phyloP scores from a whole-genome alignment of 2,888 invertebrate species.

The Polymixis lichenea region DNA sequence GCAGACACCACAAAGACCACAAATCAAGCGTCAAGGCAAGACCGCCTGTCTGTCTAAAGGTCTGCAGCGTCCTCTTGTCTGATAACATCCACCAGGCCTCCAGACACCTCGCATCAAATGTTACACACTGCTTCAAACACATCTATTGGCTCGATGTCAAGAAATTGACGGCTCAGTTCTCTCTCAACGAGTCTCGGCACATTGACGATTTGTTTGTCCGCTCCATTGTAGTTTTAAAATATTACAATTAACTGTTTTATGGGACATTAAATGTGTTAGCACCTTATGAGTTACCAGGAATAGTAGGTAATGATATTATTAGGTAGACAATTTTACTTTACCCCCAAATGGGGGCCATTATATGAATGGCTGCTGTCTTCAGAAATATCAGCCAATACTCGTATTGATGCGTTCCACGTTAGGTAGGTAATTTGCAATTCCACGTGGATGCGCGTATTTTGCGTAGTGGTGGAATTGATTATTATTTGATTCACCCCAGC shows the following conservation, averaged over 20 bases:
- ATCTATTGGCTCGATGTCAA: conserved; percentile 22
- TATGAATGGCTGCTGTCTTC: too few species aligned
- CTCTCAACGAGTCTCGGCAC: conserved; percentile 24
- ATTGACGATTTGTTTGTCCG: conserved; percentile 4
- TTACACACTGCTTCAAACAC: conserved; percentile 2
- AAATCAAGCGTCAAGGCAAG: not conserved
- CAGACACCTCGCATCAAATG: not conserved
- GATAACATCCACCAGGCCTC: not conserved
- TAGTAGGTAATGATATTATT: not conserved
- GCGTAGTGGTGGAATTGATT: too few species aligned
- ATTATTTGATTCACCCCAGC: too few species aligned
- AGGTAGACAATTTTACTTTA: too few species aligned
- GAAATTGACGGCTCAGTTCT: conserved; percentile 22
- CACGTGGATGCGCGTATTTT: too few species aligned
- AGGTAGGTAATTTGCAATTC: too few species aligned
- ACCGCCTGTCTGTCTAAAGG: not conserved
- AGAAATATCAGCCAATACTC: too few species aligned
- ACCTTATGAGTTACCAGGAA: not conserved
- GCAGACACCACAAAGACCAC: not conserved
- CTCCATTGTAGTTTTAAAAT: not conserved
- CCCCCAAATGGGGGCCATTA: too few species aligned
- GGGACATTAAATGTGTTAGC: not conserved
- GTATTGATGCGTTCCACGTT: too few species aligned
- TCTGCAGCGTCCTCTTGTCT: conserved; percentile 11
- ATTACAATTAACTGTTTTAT: not conserved